Conservation (phyloP, 2,888 invertebrate genomes). For the Drosophila mercatorum region DNA sequence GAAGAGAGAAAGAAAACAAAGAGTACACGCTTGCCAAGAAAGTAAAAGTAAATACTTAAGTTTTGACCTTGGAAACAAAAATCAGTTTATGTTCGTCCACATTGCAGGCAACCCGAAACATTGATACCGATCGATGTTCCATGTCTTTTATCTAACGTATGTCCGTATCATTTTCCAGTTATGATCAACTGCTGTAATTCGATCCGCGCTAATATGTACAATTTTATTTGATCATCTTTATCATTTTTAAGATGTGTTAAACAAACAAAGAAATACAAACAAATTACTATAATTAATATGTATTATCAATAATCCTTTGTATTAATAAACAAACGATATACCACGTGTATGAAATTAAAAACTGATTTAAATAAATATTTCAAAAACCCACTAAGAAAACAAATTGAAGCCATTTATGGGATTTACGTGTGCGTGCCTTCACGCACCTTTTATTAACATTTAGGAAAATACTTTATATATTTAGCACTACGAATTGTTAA, state of each 20-base stretch:
- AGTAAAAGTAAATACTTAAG: conserved; percentile 55
- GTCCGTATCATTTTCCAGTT: conserved; percentile 27
- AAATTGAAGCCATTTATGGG: not conserved
- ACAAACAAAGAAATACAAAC: conserved; percentile 46
- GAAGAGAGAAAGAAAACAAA: conserved; percentile 26
- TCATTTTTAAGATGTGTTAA: conserved; percentile 71
- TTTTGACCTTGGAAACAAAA: conserved; percentile 62
- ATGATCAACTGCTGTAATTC: conserved; percentile 36
- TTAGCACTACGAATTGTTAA: conserved; percentile 45
- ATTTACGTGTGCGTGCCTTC: conserved; percentile 10
- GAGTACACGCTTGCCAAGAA: conserved; percentile 70
- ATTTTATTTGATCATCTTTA: conserved; percentile 49
- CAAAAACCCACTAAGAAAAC: conserved; percentile 49
- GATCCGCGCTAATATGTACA: conserved; percentile 28
- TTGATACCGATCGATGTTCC: conserved; percentile 9
- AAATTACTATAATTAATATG: conserved; percentile 77
- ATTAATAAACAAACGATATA: conserved; percentile 75
- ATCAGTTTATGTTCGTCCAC: conserved; percentile 71
- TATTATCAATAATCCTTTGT: conserved; percentile 79
- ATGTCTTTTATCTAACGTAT: conserved; percentile 22
- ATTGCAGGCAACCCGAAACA: conserved; percentile 16
- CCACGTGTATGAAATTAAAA: conserved; percentile 69
- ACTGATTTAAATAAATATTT: conserved; percentile 78
- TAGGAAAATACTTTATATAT: conserved; percentile 63
- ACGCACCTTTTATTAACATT: conserved; percentile 52